Base-by-base conservation (phyloP, 1,140 invertebrate genomes). In the Drosophila dunni region DNA sequence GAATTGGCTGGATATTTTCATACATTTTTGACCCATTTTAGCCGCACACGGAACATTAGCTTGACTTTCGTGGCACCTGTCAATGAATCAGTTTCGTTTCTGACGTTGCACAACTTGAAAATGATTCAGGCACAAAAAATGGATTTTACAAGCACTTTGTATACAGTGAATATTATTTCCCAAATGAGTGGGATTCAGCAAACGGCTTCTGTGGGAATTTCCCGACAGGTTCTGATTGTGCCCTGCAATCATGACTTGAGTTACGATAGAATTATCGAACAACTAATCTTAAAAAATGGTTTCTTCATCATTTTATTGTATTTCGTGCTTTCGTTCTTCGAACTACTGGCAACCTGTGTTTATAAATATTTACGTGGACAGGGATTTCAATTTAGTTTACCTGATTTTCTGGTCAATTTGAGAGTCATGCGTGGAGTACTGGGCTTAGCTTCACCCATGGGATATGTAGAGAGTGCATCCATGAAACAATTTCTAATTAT, bases 161-260 rank as follows among this genome's bases (percentile, higher is more conserved):
- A 7, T 20, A 1, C 5, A 20, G 1, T 60, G 45, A 8, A 6
- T 2, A 13, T 13, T 13, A 13, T 13, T 6, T 42, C 11, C 1
- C 40, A 42, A 13, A 1, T 13, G 5, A 13, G 9, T 42, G 11
- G 3, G 3, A 13, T 13, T 13, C 45, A 36, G 42, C 38, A 9
- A 15, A 36, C 40, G 2, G 15, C 10, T 2, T 1, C 7, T 0
- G 0, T 80, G 0, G 56, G 48, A 10, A n/a, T 58, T 9, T 9
- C 50, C 9, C 29, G 20, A 9, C 1, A 73, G 0, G 7, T 67
- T 4, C n/a, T 83, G 3, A 7, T 57, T 8, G 77, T 84, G n/a
- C 81, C 81, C 0, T 83, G 81, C n/a, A 60, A 61, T 7, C 9
- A 3, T 1, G 61, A 73, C 15, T 3, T 84, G 7, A 17, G 11